Evolutionary conservation across 1,140 invertebrate species (phyloP).

Genomic region (Pseudomyrmex pallidus): DNA sequence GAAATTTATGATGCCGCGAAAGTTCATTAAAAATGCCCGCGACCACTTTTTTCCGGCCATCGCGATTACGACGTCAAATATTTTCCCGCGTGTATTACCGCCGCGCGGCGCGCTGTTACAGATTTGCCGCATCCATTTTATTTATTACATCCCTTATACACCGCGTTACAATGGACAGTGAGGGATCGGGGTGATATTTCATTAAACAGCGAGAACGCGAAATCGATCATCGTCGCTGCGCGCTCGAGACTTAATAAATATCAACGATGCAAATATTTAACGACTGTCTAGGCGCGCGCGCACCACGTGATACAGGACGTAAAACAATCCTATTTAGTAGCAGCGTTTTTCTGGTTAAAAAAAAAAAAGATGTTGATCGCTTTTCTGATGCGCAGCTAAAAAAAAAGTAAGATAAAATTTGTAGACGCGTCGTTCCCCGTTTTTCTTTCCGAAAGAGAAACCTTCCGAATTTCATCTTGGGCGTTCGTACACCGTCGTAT

Average conservation of each 20-base stretch:
- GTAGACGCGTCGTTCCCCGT: too few relatives aligned
- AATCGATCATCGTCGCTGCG: constrained; percentile 51
- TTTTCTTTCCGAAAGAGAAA: neutral
- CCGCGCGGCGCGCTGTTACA: constrained; percentile 17
- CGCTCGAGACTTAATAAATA: constrained; percentile 40
- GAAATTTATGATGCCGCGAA: constrained; percentile 55
- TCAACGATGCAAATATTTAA: constrained; percentile 54
- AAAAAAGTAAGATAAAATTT: neutral
- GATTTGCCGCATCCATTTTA: constrained; percentile 58
- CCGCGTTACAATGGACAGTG: constrained; percentile 46
- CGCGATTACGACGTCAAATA: constrained; percentile 51
- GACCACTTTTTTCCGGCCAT: constrained; percentile 5
- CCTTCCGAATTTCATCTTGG: neutral
- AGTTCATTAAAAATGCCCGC: constrained; percentile 49
- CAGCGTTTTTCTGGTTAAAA: neutral
- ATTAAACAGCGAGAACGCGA: constrained; percentile 36
- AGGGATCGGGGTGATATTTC: constrained; percentile 48
- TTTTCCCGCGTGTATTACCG: constrained; percentile 38
- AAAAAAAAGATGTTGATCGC: neutral
- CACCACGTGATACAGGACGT: neutral
- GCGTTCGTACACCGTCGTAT: neutral
- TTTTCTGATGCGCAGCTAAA: too few relatives aligned
- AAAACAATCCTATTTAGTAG: constrained; percentile 11
- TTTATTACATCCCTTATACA: constrained; percentile 58
- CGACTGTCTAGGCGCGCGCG: neutral